Evolutionary conservation across 2,113 vertebrate species (phyloP).

Genomic region (Melozone crissalis): DNA sequence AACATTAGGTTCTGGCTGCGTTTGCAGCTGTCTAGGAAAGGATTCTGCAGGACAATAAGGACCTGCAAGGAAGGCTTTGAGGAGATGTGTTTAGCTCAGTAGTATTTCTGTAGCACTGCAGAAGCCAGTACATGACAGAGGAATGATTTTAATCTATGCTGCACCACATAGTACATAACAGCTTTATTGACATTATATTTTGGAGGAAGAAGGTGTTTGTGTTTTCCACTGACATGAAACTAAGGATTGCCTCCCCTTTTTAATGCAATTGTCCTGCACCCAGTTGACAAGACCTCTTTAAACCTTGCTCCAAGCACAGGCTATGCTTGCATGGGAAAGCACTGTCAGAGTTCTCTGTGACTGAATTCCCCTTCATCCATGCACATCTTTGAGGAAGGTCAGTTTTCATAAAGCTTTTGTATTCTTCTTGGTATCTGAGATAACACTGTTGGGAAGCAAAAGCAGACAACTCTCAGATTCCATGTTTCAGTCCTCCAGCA

Average conservation of each 20-base stretch:
- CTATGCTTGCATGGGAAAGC: not conserved
- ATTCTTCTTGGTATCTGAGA: not conserved
- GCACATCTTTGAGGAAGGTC: not conserved
- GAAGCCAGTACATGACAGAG: not conserved
- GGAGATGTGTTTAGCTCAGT: not conserved
- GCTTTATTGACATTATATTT: not conserved
- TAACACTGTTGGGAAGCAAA: not conserved
- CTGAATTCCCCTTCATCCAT: not conserved
- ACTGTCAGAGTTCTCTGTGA: not conserved
- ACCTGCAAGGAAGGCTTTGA: not conserved
- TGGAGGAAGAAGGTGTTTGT: not conserved
- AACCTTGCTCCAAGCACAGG: not conserved
- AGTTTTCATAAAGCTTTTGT: not conserved
- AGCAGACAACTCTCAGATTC: not conserved
- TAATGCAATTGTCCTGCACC: not conserved
- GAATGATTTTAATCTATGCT: not conserved
- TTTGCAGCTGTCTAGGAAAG: not conserved
- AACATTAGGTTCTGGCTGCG: not conserved
- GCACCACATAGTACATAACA: not conserved
- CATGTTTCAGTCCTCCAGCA: not conserved
- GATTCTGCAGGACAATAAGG: not conserved
- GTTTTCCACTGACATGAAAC: not conserved
- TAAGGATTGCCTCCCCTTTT: not conserved
- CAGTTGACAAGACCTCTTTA: not conserved
- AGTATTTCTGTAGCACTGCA: not conserved